Percentiles rank a stretch among this genome's conserved stretches.
phyloP scores from a whole-genome alignment of 2,113 vertebrate genomes.

The Myrmophylax atrothorax region DNA sequence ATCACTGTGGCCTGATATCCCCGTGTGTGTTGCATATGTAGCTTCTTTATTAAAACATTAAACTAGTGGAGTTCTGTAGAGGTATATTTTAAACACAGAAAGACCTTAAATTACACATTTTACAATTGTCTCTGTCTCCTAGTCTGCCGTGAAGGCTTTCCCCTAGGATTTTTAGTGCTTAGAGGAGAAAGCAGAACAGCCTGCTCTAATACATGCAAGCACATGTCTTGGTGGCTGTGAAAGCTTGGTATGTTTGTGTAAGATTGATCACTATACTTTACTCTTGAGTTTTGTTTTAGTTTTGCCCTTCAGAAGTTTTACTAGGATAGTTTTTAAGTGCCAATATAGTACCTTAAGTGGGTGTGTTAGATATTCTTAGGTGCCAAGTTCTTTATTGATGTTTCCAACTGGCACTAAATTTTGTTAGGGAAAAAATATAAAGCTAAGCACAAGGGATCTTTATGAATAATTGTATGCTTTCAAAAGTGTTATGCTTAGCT shows the following conservation, averaged over 20 bases:
- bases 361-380: not conserved
- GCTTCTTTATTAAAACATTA: not conserved
- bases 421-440: not conserved
- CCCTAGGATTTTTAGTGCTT: not conserved
- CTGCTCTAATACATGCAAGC: not conserved
- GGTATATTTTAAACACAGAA: not conserved
- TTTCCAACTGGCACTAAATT: not conserved
- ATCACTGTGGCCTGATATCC: accelerated
- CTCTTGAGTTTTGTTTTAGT: not conserved
- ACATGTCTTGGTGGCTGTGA: not conserved
- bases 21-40: not conserved
- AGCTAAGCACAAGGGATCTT: not conserved
- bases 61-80: not conserved
- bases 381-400: not conserved
- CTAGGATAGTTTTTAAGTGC: not conserved
- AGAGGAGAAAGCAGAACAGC: not conserved
- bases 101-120: not conserved
- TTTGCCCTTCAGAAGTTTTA: conserved; percentile 39
- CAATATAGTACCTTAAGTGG: not conserved
- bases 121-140: not conserved
- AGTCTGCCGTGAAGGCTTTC: not conserved
- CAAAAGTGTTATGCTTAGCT: not conserved
- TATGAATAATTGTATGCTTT: conserved; percentile 5
- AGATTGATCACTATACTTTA: not conserved
- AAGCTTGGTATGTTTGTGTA: not conserved